phyloP scores from a whole-genome alignment of 2,113 vertebrate species.

The Eupsittula cactorum region DNA sequence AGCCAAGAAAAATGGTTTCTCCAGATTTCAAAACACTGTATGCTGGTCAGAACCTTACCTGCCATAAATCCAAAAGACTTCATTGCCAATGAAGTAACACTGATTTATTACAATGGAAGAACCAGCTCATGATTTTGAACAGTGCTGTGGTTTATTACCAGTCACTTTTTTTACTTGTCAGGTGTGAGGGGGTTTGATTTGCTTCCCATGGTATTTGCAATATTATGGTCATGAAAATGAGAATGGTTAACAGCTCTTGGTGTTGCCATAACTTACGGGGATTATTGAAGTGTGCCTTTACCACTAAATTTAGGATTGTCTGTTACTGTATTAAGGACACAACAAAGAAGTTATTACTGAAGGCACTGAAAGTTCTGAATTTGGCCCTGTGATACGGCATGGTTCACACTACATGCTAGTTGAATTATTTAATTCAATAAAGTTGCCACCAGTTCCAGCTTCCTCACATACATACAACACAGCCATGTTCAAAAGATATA shows the following conservation, averaged over 20 bases:
- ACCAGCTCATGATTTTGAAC: constrained; percentile 19
- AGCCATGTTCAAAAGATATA: background rate
- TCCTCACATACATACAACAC: background rate
- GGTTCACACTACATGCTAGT: background rate
- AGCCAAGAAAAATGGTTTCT: constrained; percentile 17
- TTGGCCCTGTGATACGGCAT: background rate
- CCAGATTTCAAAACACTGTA: background rate
- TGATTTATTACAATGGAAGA: constrained; percentile 33
- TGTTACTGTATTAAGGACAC: background rate
- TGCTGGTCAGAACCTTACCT: constrained; percentile 3
- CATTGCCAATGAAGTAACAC: background rate
- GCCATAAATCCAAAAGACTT: constrained; percentile 6
- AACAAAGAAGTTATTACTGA: background rate
- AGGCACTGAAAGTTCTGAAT: background rate
- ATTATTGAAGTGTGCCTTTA: background rate
- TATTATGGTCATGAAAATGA: background rate
- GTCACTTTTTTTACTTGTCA: constrained; percentile 21
- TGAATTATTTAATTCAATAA: constrained; percentile 20
- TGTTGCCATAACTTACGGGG: background rate
- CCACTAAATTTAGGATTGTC: background rate
- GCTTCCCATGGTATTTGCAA: background rate
- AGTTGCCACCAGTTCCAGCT: background rate
- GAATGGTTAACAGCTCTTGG: background rate
- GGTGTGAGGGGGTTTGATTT: background rate
- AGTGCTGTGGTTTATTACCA: background rate